phyloP scores from a whole-genome alignment of 2,797 vertebrate species.

The Hoplostethus mediterraneus region DNA sequence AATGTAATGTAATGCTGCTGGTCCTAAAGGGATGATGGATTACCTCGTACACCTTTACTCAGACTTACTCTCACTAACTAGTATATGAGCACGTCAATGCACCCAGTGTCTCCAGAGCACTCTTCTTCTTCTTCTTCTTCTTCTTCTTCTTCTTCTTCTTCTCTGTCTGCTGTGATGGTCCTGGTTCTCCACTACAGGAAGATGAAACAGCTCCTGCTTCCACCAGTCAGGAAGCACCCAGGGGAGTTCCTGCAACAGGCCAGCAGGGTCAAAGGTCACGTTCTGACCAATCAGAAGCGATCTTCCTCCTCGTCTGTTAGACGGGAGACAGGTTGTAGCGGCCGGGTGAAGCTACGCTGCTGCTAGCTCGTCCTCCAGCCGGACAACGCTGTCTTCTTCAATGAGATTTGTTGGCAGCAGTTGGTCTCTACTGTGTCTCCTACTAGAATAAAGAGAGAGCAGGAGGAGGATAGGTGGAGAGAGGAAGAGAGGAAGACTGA shows the following conservation, averaged over 20 bases:
- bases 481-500: not conserved
- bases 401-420: conserved; percentile 23
- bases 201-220: conserved; percentile 23
- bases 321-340: conserved; percentile 5
- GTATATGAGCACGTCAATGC: not conserved
- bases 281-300: conserved; percentile 53
- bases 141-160: no score
- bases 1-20: no score
- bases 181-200: no score
- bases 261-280: conserved; percentile 55
- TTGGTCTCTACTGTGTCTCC: conserved; percentile 7
- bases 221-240: conserved; percentile 42
- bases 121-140: no score
- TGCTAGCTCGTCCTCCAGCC: not conserved
- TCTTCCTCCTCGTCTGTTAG: conserved; percentile 51
- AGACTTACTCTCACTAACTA: not conserved
- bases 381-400: not conserved
- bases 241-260: conserved; percentile 33
- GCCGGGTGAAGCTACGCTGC: conserved; percentile 5
- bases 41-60: no score
- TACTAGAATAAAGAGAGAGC: not conserved
- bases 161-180: conserved; percentile 2
- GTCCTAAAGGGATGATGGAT: no score
- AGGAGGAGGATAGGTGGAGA: conserved; percentile 10
- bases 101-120: not conserved